Evolutionary conservation across 2,888 invertebrate genomes (phyloP).

Genomic region (Drosophila fulvimacula): DNA sequence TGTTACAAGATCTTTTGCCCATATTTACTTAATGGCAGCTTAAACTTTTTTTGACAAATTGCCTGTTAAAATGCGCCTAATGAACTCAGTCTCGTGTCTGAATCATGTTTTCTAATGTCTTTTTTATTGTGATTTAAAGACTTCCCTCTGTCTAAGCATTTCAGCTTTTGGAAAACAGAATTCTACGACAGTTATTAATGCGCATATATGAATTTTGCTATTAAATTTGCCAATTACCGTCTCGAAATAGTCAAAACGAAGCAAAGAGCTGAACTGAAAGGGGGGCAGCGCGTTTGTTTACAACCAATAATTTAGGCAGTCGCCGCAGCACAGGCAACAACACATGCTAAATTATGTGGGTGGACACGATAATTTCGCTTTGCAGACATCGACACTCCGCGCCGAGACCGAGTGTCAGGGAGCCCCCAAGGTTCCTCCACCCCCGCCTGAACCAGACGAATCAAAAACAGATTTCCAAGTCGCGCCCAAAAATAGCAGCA

Average conservation of each 20-base stretch:
- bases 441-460: conserved; percentile 41
- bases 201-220: conserved; percentile 14
- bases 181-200: conserved; percentile 42
- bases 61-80: neutral
- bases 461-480: conserved; percentile 59
- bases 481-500: conserved; percentile 73
- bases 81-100: neutral
- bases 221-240: conserved; percentile 65
- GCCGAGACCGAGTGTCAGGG: conserved; percentile 27
- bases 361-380: conserved; percentile 77
- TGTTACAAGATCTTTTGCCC: neutral
- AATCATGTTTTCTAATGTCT: neutral
- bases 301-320: conserved; percentile 77
- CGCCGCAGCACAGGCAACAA: conserved; percentile 48
- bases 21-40: neutral
- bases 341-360: conserved; percentile 77
- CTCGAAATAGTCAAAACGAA: conserved; percentile 72
- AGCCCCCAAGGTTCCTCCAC: conserved; percentile 42
- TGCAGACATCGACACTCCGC: conserved; percentile 64
- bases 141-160: conserved; percentile 2
- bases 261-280: conserved; percentile 3
- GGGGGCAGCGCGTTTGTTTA: conserved; percentile 67
- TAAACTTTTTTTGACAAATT: neutral
- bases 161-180: neutral
- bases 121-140: neutral